Conservation (phyloP, 2,797 vertebrate genomes). For the Salmo trutta region DNA sequence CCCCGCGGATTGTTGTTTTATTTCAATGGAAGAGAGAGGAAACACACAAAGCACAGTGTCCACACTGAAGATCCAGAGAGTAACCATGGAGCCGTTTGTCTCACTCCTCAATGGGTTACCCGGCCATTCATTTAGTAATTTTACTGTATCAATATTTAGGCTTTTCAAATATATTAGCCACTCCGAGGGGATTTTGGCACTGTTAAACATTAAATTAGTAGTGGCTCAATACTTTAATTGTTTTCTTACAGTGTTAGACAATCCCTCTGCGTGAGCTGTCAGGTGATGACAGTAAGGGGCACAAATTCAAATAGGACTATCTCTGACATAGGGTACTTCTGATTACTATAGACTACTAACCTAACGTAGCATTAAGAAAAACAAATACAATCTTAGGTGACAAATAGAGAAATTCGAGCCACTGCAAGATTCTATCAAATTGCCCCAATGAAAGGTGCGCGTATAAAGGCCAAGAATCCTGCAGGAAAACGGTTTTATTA, state of each 20-base stretch:
- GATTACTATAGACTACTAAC: too few species aligned
- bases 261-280: conserved; percentile 66
- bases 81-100: conserved; percentile 99
- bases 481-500: not conserved
- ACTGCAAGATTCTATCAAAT: not conserved
- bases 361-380: not conserved
- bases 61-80: conserved; percentile 84
- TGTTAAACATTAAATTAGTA: conserved; percentile 65
- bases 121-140: conserved; percentile 83
- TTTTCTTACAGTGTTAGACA: conserved; percentile 66
- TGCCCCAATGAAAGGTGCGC: not conserved
- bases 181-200: conserved; percentile 67
- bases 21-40: conserved; percentile 83
- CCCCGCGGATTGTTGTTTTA: conserved; percentile 83
- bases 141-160: conserved; percentile 94
- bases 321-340: not conserved
- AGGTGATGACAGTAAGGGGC: conserved; percentile 45
- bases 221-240: conserved; percentile 65
- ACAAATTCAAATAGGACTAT: too few species aligned
- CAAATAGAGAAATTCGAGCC: not conserved
- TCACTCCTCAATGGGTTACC: conserved; percentile 80
- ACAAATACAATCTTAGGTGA: too few species aligned
- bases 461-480: not conserved
- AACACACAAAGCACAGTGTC: conserved; percentile 85
- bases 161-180: conserved; percentile 87